A percentile compares a stretch with the other conserved stretches of the same genome.
These are phyloP conservation scores for Agonopterix heracliana DNA, from an alignment of 2,888 invertebrate genomes.

Conservation along the genomic window DNA sequence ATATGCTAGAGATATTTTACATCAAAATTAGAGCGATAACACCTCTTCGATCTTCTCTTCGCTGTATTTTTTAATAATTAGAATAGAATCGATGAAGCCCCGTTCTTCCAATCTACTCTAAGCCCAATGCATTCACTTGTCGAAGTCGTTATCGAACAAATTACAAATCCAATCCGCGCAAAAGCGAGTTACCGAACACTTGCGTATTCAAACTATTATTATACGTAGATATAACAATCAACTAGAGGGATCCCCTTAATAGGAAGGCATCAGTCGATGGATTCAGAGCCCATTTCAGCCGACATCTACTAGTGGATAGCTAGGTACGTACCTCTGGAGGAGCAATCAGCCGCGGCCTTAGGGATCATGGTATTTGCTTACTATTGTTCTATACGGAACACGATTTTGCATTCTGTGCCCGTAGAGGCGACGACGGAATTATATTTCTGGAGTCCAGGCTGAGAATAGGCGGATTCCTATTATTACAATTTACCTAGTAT, in stretches of 20 bases:
- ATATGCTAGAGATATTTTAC: no score
- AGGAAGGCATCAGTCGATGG: slow-evolving; percentile 24
- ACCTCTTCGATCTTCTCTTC: no score
- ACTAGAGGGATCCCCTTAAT: slow-evolving; percentile 25
- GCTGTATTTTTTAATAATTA: no score
- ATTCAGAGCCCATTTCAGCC: slow-evolving; percentile 38
- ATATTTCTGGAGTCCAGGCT: not conserved
- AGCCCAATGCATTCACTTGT: no score
- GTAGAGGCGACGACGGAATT: slow-evolving; percentile 5
- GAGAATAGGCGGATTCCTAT: no score
- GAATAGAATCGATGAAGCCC: no score
- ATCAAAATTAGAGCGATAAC: no score
- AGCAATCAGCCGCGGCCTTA: slow-evolving; percentile 38
- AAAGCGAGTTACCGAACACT: not conserved
- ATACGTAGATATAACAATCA: slow-evolving; percentile 1
- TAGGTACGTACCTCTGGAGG: slow-evolving; percentile 7
- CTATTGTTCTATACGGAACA: slow-evolving; percentile 31
- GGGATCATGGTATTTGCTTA: slow-evolving; percentile 38
- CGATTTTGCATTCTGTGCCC: slow-evolving; percentile 11
- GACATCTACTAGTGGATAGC: not conserved
- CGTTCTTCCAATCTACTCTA: no score
- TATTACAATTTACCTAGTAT: no score
- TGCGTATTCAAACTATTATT: no score
- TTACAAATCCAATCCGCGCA: not conserved
- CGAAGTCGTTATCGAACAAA: no score